Evolutionary conservation across 2,888 invertebrate species (phyloP), one percentile per base, ranked within the genome.

Genomic region (Cyrtodaria siliqua): DNA sequence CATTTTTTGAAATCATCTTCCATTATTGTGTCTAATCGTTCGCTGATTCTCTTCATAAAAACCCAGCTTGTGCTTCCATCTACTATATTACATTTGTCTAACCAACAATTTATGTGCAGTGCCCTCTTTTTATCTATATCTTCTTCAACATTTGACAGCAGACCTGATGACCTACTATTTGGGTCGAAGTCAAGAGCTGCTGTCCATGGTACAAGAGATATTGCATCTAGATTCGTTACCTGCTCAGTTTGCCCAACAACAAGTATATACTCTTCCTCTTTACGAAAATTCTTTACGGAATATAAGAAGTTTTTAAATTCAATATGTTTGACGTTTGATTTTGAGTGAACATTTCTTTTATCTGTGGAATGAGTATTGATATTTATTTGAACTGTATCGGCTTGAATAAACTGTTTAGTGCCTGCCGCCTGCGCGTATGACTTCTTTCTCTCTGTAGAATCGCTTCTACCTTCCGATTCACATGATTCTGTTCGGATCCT

Each of bases 111-210:
- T 9, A 81, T 42, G 53, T 82, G 73, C 18, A 81, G 61, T 1
- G 64, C 72, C 33, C 73, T 49, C 16, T 49, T 62, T 38, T 53
- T 59, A 23, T 55, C 24, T 6, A 82, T 33, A 12, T 18, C 56
- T 20, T 33, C 27, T 53, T 84, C 80, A 53, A 73, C 50, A 12
- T 49, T 47, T 6, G 69, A 72, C 16, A 84, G 60, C 14, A 86
- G 44, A 9, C 87, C 87, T 1, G 40, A 52, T n/a, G 79, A 59
- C 57, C 86, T 78, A 27, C 85, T 82, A 0, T 57, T 38, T 18
- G 57, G 47, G 44, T 84, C 84, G 68, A 84, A 79, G 44, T 84
- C 82, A 42, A 79, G 83, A 2, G 86, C 86, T 23, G 77, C 79
- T 18, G 81, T 66, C 86, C 86, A 87, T 8, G 85, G 82, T 16